phyloP scores from a whole-genome alignment of 2,797 vertebrate genomes.

The Crenuchus spilurus region DNA sequence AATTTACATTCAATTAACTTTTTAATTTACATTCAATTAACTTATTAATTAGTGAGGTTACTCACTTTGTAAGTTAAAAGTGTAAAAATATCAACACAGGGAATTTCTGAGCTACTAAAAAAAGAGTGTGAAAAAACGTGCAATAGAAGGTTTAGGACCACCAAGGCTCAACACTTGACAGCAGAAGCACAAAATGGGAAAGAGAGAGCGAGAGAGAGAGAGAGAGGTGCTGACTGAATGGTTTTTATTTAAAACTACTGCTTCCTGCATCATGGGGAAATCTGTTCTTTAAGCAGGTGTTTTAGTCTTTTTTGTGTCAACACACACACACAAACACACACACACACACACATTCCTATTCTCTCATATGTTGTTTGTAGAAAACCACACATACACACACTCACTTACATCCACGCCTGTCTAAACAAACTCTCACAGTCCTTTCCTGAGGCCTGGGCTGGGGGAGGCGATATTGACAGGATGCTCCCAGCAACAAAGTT shows the following conservation, averaged over 20 bases:
- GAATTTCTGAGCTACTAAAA: no score
- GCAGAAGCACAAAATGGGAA: constrained; percentile 19
- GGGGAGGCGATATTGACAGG: constrained; percentile 54
- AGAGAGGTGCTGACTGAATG: constrained; percentile 51
- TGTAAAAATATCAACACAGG: no score
- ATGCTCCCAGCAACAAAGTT: constrained; percentile 53
- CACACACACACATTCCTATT: constrained; percentile 22
- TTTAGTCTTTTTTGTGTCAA: constrained; percentile 45
- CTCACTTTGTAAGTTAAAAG: no score
- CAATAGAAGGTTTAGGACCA: no score
- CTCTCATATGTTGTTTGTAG: constrained; percentile 10
- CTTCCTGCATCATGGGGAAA: constrained; percentile 58
- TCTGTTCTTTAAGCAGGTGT: constrained; percentile 55
- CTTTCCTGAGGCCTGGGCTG: constrained; percentile 51
- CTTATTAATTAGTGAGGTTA: no score
- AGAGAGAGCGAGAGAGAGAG: not conserved
- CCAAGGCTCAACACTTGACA: constrained; percentile 18
- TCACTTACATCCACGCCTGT: constrained; percentile 34
- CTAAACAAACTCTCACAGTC: constrained; percentile 52
- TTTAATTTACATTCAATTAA: no score
- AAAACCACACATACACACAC: constrained; percentile 39
- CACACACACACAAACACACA: constrained; percentile 36
- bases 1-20: no score
- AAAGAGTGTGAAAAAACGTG: no score
- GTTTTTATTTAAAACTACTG: constrained; percentile 53